Evolutionary conservation across 2,888 invertebrate genomes (phyloP).

Genomic region (Parnassius orleans): DNA sequence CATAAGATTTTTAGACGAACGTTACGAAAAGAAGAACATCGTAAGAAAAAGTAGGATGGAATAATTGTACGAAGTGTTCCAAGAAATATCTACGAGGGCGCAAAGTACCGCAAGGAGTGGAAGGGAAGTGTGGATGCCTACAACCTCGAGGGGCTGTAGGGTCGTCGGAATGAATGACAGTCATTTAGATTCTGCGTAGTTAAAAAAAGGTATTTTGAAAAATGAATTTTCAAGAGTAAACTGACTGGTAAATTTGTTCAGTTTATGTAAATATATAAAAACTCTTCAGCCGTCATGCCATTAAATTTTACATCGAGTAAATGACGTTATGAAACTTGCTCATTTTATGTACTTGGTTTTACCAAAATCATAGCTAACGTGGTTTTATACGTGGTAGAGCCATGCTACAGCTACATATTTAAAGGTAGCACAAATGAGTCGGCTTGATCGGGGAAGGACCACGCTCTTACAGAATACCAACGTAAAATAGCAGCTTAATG

Average conservation of each 20-base stretch:
- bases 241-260: background rate
- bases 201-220: constrained; percentile 20
- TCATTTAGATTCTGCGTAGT: constrained; percentile 28
- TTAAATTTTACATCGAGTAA: no score
- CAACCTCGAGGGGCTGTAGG: constrained; percentile 17
- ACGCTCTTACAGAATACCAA: no score
- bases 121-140: constrained; percentile 20
- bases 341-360: no score
- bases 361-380: no score
- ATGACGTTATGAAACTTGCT: no score
- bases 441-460: no score
- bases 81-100: constrained; percentile 19
- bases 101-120: constrained; percentile 24
- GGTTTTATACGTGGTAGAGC: no score
- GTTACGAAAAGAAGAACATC: constrained; percentile 1
- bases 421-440: no score
- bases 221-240: constrained; percentile 10
- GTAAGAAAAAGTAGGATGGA: constrained; percentile 17
- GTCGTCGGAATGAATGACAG: constrained; percentile 23
- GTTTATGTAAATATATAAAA: background rate
- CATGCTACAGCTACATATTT: no score
- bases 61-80: constrained; percentile 20
- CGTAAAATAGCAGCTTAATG: no score
- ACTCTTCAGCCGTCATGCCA: no score
- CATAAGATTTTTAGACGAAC: background rate